A percentile compares a stretch with the other conserved stretches of the same genome.
phyloP scores from a whole-genome alignment of 2,113 vertebrate species.

The Ptilonorhynchus violaceus region DNA sequence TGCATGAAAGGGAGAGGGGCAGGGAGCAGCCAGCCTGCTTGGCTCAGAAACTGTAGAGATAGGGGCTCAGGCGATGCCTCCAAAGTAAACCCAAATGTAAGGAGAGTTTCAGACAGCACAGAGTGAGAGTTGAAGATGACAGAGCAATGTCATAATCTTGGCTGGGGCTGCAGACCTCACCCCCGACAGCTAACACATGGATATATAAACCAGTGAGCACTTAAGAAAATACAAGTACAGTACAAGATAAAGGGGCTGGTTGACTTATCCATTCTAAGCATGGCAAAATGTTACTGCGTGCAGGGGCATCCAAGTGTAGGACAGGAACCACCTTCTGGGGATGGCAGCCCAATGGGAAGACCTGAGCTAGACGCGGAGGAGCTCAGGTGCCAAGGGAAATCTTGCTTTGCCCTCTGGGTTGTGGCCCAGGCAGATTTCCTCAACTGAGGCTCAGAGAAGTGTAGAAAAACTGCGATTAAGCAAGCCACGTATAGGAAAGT shows the following conservation, averaged over 20 bases:
- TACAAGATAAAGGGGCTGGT: neutral
- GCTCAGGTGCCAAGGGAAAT: neutral
- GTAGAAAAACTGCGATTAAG: neutral
- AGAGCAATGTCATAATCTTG: neutral
- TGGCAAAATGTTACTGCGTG: rapidly evolving
- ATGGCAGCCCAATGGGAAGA: neutral
- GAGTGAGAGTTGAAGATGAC: neutral
- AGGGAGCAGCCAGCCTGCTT: neutral
- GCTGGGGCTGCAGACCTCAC: neutral
- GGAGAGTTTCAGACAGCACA: neutral
- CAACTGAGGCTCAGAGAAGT: neutral
- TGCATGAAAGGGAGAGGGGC: neutral
- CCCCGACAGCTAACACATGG: neutral
- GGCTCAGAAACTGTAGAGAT: neutral
- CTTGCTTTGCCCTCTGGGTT: neutral
- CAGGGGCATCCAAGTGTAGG: too few relatives aligned
- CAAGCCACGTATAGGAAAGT: rapidly evolving
- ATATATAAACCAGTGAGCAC: neutral
- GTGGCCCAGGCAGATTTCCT: neutral
- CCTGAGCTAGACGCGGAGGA: neutral
- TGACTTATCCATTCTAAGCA: neutral
- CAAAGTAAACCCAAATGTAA: neutral
- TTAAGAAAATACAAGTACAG: neutral
- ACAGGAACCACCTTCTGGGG: rapidly evolving
- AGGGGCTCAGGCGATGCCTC: neutral